Evolutionary conservation across 2,888 invertebrate genomes (phyloP), one percentile per base, ranked within the genome.

Genomic region (Globia sparganii): DNA sequence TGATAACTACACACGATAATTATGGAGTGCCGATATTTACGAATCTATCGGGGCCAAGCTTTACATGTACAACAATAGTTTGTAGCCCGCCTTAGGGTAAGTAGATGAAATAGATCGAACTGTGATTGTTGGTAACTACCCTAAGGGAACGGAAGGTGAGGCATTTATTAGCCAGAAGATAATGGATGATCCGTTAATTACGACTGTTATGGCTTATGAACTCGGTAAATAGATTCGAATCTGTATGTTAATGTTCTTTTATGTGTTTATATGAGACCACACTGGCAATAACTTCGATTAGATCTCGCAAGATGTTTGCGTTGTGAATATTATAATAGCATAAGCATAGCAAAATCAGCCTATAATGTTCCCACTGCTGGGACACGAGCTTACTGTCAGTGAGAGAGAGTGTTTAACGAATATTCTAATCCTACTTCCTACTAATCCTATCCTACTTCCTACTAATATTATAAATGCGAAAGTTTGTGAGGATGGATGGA

Each of bases 1-100:
- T 75, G 65, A 78, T 71, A 82, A 77, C 75, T 85, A 80, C 80
- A 82, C 80, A 77, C 82, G 80, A 85, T 90, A 90, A 89, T 90
- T 86, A 86, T 70, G 61, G 59, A 72, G 77, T 78, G 67, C 67
- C 69, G 74, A 76, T 78, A 85, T 78, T 84, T 79, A 85, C 81
- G 83, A 89, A 85, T 87, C 85, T 83, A 87, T 88, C 74, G 75
- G 46, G 81, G 81, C 79, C 86, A 79, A 70, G 75, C 37, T 75
- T 75, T 31, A 77, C 70, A 72, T 77, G 73, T 75, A 49, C 56
- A 77, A 87, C 87, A 85, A 87, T 87, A 74, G 87, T 74, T 71
- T 80, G 80, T 61, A 11, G 61, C 34, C 46, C 53, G 87, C 85
- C 87, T 87, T 68, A 84, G 84, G 84, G 69, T 66, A 66, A 68